A percentile compares a stretch with the other conserved stretches of the same genome.
Evolutionary conservation across 2,797 vertebrate species (phyloP).

Genomic region (Tinamus major): DNA sequence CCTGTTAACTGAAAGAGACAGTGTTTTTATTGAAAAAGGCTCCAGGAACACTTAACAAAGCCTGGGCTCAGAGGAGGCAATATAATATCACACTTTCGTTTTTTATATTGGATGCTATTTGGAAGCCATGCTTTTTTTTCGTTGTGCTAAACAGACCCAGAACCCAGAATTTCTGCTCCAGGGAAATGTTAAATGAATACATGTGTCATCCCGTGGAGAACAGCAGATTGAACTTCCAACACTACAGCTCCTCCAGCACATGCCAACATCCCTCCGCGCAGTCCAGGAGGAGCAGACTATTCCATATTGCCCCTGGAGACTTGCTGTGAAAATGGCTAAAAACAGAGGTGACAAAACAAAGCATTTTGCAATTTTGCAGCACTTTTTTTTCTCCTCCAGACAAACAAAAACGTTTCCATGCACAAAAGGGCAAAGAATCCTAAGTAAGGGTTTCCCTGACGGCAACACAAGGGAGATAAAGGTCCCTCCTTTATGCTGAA

Average conservation of each 20-base stretch:
- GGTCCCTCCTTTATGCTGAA: neutral
- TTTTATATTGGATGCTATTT: conserved; percentile 41
- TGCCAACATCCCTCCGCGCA: neutral
- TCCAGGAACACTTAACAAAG: conserved; percentile 31
- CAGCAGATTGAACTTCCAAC: neutral
- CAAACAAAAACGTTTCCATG: neutral
- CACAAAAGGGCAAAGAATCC: neutral
- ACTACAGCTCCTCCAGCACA: neutral
- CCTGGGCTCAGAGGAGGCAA: conserved; percentile 1
- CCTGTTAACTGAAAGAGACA: neutral
- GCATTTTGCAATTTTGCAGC: neutral
- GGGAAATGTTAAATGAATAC: conserved; percentile 56
- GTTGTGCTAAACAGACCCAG: conserved; percentile 40
- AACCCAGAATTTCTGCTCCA: neutral
- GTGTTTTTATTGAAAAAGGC: neutral
- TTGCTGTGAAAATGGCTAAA: neutral
- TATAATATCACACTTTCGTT: conserved; percentile 28
- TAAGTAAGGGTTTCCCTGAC: conserved; percentile 16
- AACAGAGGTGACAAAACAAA: conserved; percentile 2
- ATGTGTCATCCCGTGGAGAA: conserved; percentile 35
- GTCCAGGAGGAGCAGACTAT: neutral
- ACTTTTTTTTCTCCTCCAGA: neutral
- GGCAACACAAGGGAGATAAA: neutral
- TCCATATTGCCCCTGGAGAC: neutral
- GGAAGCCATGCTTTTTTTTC: neutral